Evolutionary conservation across 2,113 vertebrate species (phyloP), one percentile per base, ranked within the genome.

Genomic region (Hippocampus zosterae): DNA sequence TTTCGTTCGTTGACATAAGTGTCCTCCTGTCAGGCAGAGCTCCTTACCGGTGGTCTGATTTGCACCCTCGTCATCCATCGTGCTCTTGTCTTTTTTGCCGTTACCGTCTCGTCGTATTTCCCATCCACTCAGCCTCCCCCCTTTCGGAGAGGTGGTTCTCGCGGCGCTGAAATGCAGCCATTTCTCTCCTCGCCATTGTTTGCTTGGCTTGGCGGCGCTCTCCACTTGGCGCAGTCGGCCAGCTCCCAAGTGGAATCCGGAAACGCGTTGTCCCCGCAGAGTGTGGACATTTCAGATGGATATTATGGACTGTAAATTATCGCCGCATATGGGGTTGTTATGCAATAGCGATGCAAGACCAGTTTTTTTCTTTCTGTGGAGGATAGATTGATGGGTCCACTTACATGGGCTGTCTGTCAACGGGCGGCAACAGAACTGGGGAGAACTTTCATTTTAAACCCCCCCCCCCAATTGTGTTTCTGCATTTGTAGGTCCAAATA

Each of bases 401-500:
- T 57, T 57, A 57, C 55, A 57, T 27, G 15, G 55, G 11, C 57
- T 33, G 57, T 60, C 57, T 33, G 57, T 60, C 57, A 60, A 33
- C 27, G 7, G 27, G 55, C 23, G 23, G 8, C 7, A 57, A 13
- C 55, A 27, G 15, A 60, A 60, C 57, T 18, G 37, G 6, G 5
- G 27, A 15, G 13, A 44, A 10, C 1, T 33, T n/a, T 50, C 1
- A 23, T 52, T 25, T 48, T 19, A 37, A 37, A 19, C 2, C 29
- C 29, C 29, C 29, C 29, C 29, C 29, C 27, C 33, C 33, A n/a
- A n/a, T n/a, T 25, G 56, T 33, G 40, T 59, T 37, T 70, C 25
- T 66, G 7, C 68, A 84, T 84, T 75, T 90, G 5, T 81, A 99
- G 96, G 95, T 98, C 59, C 95, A 98, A 84, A 96, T 99, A 91